phyloP scores from a whole-genome alignment of 1,140 invertebrate genomes.

The Harlomillsia oculata region DNA sequence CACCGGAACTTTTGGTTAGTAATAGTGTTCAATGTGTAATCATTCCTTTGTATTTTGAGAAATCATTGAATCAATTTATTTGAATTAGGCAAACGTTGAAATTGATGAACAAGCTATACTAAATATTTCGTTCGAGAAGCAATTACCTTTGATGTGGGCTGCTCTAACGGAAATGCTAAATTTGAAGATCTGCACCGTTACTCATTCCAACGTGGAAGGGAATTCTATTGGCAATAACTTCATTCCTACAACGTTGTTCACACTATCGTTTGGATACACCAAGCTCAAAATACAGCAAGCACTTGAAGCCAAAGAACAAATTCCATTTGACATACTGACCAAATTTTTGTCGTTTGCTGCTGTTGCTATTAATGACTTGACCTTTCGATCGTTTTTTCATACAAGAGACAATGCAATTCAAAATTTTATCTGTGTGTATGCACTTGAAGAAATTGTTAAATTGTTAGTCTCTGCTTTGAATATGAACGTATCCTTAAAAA shows the following conservation, averaged over 20 bases:
- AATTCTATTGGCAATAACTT: constrained; percentile 26
- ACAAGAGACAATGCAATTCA: constrained; percentile 11
- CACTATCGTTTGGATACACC: constrained; percentile 31
- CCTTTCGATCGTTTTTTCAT: constrained; percentile 29
- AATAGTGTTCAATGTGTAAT: background rate
- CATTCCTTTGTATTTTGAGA: background rate
- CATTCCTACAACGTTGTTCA: constrained; percentile 33
- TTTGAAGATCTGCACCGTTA: constrained; percentile 21
- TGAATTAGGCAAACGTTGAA: too few species aligned
- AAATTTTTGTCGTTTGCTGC: constrained; percentile 25
- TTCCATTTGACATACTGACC: constrained; percentile 10
- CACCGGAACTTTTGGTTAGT: constrained; percentile 12
- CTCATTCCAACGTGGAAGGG: background rate
- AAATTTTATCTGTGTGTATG: constrained; percentile 20
- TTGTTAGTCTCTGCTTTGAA: constrained; percentile 12
- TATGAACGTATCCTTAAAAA: constrained; percentile 16
- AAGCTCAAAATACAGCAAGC: too few species aligned
- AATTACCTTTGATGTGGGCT: constrained; percentile 24
- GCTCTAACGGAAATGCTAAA: constrained; percentile 20
- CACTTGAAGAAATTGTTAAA: constrained; percentile 11
- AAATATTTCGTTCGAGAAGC: constrained; percentile 3
- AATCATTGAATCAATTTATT: background rate
- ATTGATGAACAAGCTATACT: too few species aligned
- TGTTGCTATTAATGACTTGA: constrained; percentile 17
- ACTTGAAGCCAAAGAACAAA: constrained; percentile 3